Percentiles rank a stretch among this genome's conserved stretches.
phyloP scores from a whole-genome alignment of 1,140 invertebrate species.

The Tetramorium simillimum region DNA sequence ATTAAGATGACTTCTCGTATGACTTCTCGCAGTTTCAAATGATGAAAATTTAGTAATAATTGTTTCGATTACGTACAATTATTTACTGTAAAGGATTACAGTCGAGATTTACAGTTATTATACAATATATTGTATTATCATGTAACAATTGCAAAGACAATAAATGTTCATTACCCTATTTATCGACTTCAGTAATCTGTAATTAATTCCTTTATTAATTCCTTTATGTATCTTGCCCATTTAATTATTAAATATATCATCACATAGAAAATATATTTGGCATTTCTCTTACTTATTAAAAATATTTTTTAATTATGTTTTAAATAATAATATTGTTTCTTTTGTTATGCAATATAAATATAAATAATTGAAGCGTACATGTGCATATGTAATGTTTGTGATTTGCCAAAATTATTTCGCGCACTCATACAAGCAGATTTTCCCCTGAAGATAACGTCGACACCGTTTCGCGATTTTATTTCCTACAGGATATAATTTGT shows the following conservation, averaged over 20 bases:
- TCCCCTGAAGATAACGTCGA: background rate
- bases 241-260: too few relatives aligned
- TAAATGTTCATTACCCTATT: slow-evolving; percentile 38
- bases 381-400: background rate
- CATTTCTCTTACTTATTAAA: too few relatives aligned
- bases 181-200: background rate
- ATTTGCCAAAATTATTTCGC: background rate
- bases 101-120: slow-evolving; percentile 48
- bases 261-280: too few relatives aligned
- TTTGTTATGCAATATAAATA: too few relatives aligned
- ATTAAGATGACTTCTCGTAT: slow-evolving; percentile 6
- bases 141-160: slow-evolving; percentile 70
- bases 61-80: slow-evolving; percentile 34
- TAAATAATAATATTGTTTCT: too few relatives aligned
- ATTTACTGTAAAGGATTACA: slow-evolving; percentile 27
- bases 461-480: background rate
- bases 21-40: slow-evolving; percentile 7
- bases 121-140: slow-evolving; percentile 69
- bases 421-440: background rate
- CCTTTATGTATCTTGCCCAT: background rate
- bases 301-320: too few relatives aligned
- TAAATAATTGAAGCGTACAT: background rate
- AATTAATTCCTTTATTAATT: background rate
- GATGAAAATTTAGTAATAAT: slow-evolving; percentile 12
- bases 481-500: background rate